A percentile compares a stretch with the other conserved stretches of the same genome.
Evolutionary conservation across 1,140 invertebrate genomes (phyloP).

Genomic region (Limonius californicus): DNA sequence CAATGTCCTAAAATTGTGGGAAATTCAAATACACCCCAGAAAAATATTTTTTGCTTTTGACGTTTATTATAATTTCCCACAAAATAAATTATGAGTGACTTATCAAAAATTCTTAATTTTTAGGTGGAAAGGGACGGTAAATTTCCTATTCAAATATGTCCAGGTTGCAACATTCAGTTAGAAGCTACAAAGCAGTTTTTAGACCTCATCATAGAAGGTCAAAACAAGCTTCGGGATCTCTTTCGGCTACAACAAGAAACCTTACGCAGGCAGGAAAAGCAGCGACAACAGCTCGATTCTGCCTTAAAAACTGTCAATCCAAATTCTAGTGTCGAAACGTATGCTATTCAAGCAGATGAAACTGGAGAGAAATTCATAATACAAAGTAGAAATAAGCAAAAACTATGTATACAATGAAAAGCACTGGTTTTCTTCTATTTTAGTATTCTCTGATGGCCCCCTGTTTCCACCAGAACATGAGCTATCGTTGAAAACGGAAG

Average conservation of each 20-base stretch:
- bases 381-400: slow-evolving; percentile 48
- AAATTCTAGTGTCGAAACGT: slow-evolving; percentile 39
- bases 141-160: slow-evolving; percentile 66
- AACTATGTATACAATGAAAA: no score
- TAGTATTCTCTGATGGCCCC: slow-evolving; percentile 54
- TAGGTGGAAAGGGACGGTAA: slow-evolving; percentile 66
- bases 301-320: slow-evolving; percentile 40
- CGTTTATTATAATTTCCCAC: no score
- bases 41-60: no score
- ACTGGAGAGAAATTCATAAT: slow-evolving; percentile 51
- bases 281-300: slow-evolving; percentile 37
- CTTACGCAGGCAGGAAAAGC: slow-evolving; percentile 34
- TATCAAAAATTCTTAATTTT: slow-evolving; percentile 19
- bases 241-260: slow-evolving; percentile 48
- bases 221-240: slow-evolving; percentile 55
- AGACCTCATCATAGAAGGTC: slow-evolving; percentile 64
- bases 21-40: slow-evolving; percentile 42
- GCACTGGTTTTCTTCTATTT: slow-evolving; percentile 21
- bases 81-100: no score
- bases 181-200: slow-evolving; percentile 69
- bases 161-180: slow-evolving; percentile 68
- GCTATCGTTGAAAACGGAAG: slow-evolving; percentile 57
- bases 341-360: slow-evolving; percentile 41
- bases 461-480: slow-evolving; percentile 56
- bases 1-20: slow-evolving; percentile 15